Percentiles rank a stretch among this genome's conserved stretches.
Conservation (phyloP, 30 jellyfish, hydroid and myxozoan species). For the Hydractinia symbiolongicarpus region DNA sequence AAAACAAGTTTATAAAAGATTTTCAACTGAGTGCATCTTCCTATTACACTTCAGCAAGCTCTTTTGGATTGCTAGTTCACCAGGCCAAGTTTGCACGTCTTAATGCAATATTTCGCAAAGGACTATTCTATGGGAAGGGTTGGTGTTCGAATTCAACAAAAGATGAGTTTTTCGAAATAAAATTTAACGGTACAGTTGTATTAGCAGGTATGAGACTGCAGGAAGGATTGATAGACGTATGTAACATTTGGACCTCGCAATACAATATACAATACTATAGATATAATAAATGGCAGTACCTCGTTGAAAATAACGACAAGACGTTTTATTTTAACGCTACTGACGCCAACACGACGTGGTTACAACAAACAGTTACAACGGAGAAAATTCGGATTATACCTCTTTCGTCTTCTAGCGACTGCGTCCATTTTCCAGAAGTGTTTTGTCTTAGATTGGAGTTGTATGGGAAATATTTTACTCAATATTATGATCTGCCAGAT, state of each 20-base stretch:
- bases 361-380: slow-evolving; percentile 16
- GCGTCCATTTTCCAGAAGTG: not conserved
- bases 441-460: slow-evolving; percentile 33
- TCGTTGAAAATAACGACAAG: not conserved
- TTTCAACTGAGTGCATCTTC: slow-evolving; percentile 41
- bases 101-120: not conserved
- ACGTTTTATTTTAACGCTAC: not conserved
- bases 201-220: slow-evolving; percentile 37
- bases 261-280: slow-evolving; percentile 20
- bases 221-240: slow-evolving; percentile 37
- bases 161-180: slow-evolving; percentile 34
- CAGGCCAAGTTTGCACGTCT: slow-evolving; percentile 42
- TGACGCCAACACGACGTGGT: slow-evolving; percentile 14
- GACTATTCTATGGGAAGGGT: slow-evolving; percentile 48
- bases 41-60: not conserved
- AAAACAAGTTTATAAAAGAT: slow-evolving; percentile 20
- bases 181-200: slow-evolving; percentile 22
- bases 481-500: not conserved
- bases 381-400: slow-evolving; percentile 48
- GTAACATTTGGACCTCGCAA: slow-evolving; percentile 40
- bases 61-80: slow-evolving; percentile 12
- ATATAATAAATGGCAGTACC: slow-evolving; percentile 19
- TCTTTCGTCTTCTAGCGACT: not conserved
- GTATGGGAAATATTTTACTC: not conserved
- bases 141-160: slow-evolving; percentile 52